Percentiles rank a stretch among this genome's conserved stretches.
These are phyloP conservation scores for Musca domestica DNA, from an alignment of 1,140 invertebrate species.

Conservation along the genomic window DNA sequence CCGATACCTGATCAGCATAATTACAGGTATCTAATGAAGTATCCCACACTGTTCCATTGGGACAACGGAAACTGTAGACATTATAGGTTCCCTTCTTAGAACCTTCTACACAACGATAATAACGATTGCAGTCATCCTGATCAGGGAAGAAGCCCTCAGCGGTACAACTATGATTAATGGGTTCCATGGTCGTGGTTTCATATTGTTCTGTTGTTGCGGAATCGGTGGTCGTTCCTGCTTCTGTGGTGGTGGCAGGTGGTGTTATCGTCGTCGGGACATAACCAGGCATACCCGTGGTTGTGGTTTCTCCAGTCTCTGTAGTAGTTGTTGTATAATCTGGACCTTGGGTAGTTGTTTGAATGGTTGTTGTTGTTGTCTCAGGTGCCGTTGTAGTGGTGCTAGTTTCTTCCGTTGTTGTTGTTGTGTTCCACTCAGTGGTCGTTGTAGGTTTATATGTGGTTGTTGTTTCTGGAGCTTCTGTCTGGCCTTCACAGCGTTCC, in stretches of 20 bases:
- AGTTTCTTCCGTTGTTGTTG: conserved; percentile 25
- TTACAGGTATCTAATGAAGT: conserved; percentile 60
- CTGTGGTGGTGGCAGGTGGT: conserved; percentile 27
- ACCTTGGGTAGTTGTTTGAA: conserved; percentile 14
- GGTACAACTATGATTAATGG: conserved; percentile 37
- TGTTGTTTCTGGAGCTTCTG: conserved; percentile 23
- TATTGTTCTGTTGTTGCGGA: conserved; percentile 31
- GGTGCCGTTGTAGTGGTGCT: background rate
- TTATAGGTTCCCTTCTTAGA: conserved; percentile 58
- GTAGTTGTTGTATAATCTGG: background rate
- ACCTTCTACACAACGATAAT: conserved; percentile 65
- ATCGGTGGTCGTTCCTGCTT: conserved; percentile 23
- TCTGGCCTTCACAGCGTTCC: conserved; percentile 30
- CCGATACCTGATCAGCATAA: conserved; percentile 51
- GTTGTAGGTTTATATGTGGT: conserved; percentile 32
- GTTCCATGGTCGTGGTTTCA: conserved; percentile 32
- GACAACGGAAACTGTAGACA: conserved; percentile 64
- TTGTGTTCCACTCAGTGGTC: conserved; percentile 6
- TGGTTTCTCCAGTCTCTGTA: background rate
- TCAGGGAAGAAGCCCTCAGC: conserved; percentile 42
- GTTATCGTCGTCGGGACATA: conserved; percentile 30
- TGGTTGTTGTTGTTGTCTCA: conserved; percentile 16
- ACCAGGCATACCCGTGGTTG: conserved; percentile 22
- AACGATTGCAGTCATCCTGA: conserved; percentile 63
- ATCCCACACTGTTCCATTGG: conserved; percentile 67